phyloP scores from a whole-genome alignment of 1,140 invertebrate species.

The Maconellicoccus hirsutus region DNA sequence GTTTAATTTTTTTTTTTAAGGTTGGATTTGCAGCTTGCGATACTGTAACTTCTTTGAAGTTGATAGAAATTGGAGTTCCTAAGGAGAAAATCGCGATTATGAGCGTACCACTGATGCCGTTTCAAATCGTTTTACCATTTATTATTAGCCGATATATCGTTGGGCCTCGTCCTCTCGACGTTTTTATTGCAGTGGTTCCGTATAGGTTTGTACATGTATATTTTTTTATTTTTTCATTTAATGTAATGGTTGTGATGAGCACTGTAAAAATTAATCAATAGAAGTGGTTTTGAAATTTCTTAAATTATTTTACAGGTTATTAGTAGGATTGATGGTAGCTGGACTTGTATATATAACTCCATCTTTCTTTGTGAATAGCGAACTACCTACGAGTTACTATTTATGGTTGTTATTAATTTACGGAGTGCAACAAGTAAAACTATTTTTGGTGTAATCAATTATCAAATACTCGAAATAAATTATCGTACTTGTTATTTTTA shows the following conservation, averaged over 20 bases:
- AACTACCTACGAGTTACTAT: conserved; percentile 70
- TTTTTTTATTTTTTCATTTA: neutral
- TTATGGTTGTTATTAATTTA: conserved; percentile 63
- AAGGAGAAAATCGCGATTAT: conserved; percentile 89
- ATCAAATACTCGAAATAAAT: neutral
- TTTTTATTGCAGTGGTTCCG: conserved; percentile 83
- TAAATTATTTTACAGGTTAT: conserved; percentile 19
- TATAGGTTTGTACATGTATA: conserved; percentile 44
- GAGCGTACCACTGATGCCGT: conserved; percentile 79
- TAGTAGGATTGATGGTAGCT: conserved; percentile 52
- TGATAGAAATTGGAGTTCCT: conserved; percentile 89
- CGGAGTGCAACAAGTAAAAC: conserved; percentile 31
- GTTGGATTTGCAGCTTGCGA: conserved; percentile 94
- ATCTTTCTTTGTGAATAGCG: conserved; percentile 46
- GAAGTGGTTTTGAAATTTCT: no score
- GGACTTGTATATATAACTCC: conserved; percentile 76
- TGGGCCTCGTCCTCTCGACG: conserved; percentile 73
- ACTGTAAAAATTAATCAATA: no score
- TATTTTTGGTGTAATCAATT: neutral
- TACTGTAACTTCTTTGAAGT: conserved; percentile 83
- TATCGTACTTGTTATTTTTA: neutral
- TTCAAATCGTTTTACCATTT: conserved; percentile 89
- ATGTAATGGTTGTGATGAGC: neutral
- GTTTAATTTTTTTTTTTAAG: conserved; percentile 38
- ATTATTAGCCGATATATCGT: conserved; percentile 77